Percentiles rank a stretch among this genome's conserved stretches.
Conservation (phyloP, 2,113 vertebrate species). For the Circaetus gallicus region DNA sequence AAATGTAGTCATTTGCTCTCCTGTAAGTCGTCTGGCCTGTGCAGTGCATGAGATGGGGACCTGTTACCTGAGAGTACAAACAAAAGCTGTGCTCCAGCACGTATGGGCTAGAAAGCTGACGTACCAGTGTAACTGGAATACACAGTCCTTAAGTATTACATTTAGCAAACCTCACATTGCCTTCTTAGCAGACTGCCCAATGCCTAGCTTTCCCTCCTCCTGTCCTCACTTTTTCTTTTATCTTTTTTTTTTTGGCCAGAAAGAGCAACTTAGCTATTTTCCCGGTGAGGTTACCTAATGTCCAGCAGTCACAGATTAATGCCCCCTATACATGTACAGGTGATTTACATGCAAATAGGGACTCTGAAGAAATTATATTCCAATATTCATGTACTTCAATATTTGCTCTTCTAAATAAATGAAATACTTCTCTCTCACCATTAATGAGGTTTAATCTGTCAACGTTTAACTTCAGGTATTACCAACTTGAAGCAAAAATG, state of each 20-base stretch:
- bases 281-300: neutral
- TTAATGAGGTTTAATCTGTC: neutral
- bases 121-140: neutral
- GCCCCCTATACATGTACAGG: accelerated
- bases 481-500: neutral
- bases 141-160: neutral
- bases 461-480: neutral
- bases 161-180: neutral
- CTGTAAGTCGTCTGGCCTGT: neutral
- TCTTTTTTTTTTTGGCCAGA: neutral
- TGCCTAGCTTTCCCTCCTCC: neutral
- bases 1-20: neutral
- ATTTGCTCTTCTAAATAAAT: neutral
- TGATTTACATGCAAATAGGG: neutral
- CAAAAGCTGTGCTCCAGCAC: neutral
- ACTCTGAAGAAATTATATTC: neutral
- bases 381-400: neutral
- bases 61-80: neutral
- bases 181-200: neutral
- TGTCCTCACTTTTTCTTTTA: neutral
- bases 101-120: neutral
- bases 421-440: neutral
- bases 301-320: neutral
- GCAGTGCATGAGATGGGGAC: neutral
- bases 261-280: neutral